Evolutionary conservation across 2,113 vertebrate species (phyloP).

Genomic region (Cichladusa arquata): DNA sequence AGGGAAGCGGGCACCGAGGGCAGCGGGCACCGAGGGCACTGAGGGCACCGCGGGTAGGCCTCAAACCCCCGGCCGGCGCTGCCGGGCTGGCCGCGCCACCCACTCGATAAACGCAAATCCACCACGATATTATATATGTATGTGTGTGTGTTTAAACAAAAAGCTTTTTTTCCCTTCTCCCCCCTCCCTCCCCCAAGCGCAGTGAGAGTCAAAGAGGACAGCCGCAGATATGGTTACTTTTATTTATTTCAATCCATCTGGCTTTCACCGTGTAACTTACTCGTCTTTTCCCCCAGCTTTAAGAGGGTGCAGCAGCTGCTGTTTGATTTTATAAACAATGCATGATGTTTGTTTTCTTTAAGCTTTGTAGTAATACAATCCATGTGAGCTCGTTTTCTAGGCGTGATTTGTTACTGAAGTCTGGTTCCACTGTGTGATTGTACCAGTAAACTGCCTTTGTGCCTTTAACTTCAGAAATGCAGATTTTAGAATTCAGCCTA

Average conservation of each 20-base stretch:
- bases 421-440: neutral
- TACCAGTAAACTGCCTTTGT: neutral
- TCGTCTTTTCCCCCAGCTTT: neutral
- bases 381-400: neutral
- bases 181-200: accelerated
- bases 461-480: neutral
- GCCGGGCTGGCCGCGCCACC: neutral
- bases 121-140: too few relatives aligned
- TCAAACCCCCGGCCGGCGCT: too few relatives aligned
- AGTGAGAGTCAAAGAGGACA: neutral
- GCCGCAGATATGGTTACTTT: too few relatives aligned
- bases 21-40: too few relatives aligned
- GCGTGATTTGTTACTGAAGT: neutral
- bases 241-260: accelerated
- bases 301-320: neutral
- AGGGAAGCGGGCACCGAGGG: neutral
- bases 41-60: neutral
- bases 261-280: neutral
- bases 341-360: neutral
- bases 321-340: neutral
- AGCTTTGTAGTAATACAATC: neutral
- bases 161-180: neutral
- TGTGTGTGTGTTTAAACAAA: neutral
- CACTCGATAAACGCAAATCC: accelerated
- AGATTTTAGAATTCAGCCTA: neutral